phyloP scores from a whole-genome alignment of 2,797 vertebrate species.

The Poeciliopsis gracilis region DNA sequence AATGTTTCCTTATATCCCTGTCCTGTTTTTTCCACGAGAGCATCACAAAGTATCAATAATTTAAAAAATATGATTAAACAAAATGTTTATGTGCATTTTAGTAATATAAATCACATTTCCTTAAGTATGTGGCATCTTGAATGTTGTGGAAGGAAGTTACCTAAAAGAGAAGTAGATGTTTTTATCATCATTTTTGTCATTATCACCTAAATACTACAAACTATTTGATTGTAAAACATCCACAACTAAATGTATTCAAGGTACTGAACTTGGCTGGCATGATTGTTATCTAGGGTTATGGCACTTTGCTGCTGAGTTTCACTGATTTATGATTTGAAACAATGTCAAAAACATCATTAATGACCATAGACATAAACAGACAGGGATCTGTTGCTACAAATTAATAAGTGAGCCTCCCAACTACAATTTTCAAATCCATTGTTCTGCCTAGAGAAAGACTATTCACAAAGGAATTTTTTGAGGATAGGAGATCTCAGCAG shows the following conservation, averaged over 20 bases:
- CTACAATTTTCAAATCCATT: neutral
- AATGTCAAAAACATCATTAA: neutral
- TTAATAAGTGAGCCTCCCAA: neutral
- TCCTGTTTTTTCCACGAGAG: too few species aligned
- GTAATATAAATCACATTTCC: too few species aligned
- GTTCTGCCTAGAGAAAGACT: neutral
- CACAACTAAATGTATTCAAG: constrained; percentile 23
- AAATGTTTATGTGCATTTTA: too few species aligned
- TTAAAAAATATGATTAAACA: too few species aligned
- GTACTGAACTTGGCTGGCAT: constrained; percentile 28
- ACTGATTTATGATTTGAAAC: neutral
- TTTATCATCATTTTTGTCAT: too few species aligned
- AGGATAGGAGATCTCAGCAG: neutral
- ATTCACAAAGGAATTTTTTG: neutral
- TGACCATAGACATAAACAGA: too few species aligned
- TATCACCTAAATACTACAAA: constrained; percentile 17
- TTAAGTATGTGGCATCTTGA: too few species aligned
- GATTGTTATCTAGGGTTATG: constrained; percentile 37
- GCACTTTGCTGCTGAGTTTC: neutral
- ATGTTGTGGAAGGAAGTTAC: too few species aligned
- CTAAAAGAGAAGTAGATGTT: too few species aligned
- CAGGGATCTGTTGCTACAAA: neutral
- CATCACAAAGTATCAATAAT: too few species aligned
- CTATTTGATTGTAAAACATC: constrained; percentile 27
- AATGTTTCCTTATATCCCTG: too few species aligned